Percentiles rank a stretch among this genome's conserved stretches.
These are phyloP conservation scores for Sycophila sp. DNA, from an alignment of 1,140 invertebrate genomes.

Conservation along the genomic window DNA sequence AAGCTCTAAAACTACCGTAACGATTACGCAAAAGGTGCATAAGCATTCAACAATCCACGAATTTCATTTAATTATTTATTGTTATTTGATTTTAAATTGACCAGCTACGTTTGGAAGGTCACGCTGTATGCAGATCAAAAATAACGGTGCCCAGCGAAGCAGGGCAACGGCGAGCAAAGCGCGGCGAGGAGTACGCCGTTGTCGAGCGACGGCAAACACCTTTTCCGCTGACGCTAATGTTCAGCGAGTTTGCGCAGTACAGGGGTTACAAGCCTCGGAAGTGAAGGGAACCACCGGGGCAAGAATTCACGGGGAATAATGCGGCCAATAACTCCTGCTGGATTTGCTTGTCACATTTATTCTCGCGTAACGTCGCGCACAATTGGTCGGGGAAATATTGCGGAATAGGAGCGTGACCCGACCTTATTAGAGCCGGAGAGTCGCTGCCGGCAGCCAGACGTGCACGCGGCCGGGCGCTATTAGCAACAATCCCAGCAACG, in stretches of 20 bases:
- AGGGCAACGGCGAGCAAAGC: too few relatives aligned
- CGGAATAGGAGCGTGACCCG: constrained; percentile 49
- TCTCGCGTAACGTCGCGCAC: constrained; percentile 44
- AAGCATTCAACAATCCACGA: too few relatives aligned
- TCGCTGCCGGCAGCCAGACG: constrained; percentile 36
- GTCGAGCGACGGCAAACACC: constrained; percentile 11
- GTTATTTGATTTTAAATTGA: too few relatives aligned
- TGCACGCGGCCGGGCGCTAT: constrained; percentile 33
- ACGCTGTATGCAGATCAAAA: background rate
- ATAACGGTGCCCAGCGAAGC: background rate
- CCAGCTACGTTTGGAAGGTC: too few relatives aligned
- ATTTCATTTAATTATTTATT: too few relatives aligned
- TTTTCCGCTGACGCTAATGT: constrained; percentile 36
- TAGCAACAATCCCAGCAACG: constrained; percentile 7
- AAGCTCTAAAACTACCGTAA: too few relatives aligned
- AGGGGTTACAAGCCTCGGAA: too few relatives aligned
- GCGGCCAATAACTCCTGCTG: constrained; percentile 50
- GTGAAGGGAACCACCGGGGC: constrained; percentile 4
- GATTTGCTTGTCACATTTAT: constrained; percentile 55
- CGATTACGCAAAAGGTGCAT: too few relatives aligned
- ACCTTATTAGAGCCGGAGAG: constrained; percentile 50
- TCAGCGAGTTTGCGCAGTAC: background rate
- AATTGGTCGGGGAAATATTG: constrained; percentile 55
- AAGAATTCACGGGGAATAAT: constrained; percentile 44
- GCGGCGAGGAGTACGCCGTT: too few relatives aligned